These are phyloP conservation scores for Megalops cyprinoides DNA, from an alignment of 2,797 vertebrate genomes.

Conservation along the genomic window DNA sequence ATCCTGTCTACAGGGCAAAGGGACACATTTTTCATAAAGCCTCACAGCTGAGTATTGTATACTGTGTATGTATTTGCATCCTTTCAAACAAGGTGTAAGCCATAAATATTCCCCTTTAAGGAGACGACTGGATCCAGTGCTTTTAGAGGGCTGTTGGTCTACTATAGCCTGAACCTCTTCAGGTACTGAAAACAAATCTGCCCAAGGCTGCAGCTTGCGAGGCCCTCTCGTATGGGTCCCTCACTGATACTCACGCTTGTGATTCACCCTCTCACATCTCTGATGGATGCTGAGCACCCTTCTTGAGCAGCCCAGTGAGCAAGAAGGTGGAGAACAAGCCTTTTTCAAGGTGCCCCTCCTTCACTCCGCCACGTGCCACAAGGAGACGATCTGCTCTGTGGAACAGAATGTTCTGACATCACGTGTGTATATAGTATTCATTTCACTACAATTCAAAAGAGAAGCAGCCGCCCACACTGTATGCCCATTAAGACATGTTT, in stretches of 20 bases:
- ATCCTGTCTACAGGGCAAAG: not conserved
- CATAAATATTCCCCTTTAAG: not conserved
- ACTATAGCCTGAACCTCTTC: not conserved
- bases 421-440: too few relatives aligned
- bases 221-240: not conserved
- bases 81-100: too few relatives aligned
- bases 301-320: not conserved
- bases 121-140: not conserved
- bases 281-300: not conserved
- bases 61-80: not conserved
- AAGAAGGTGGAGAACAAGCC: not conserved
- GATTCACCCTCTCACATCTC: not conserved
- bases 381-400: too few relatives aligned
- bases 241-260: not conserved
- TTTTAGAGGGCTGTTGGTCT: not conserved
- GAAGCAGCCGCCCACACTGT: too few relatives aligned
- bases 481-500: too few relatives aligned
- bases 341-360: too few relatives aligned
- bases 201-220: not conserved
- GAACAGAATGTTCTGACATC: too few relatives aligned
- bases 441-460: too few relatives aligned
- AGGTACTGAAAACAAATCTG: too few relatives aligned
- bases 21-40: not conserved
- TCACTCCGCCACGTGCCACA: too few relatives aligned
- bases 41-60: not conserved